These are phyloP conservation scores for Malthinus flaveolus DNA, from an alignment of 2,888 invertebrate genomes.

Conservation along the genomic window DNA sequence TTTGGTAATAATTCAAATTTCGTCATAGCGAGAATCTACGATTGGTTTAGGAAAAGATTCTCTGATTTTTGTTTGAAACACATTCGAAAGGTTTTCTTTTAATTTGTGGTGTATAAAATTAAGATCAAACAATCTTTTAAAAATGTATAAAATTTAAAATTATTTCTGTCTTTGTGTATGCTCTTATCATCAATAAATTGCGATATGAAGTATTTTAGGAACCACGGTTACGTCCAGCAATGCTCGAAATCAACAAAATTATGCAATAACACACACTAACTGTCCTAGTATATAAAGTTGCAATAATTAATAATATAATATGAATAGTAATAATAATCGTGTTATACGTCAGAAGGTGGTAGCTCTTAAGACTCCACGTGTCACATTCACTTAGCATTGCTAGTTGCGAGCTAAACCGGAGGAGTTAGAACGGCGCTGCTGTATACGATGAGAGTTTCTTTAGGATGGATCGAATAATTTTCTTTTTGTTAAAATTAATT, in stretches of 20 bases:
- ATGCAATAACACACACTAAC: slow-evolving; percentile 52
- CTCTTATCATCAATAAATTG: slow-evolving; percentile 39
- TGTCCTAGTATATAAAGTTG: slow-evolving; percentile 47
- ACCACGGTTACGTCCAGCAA: slow-evolving; percentile 52
- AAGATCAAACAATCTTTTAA: slow-evolving; percentile 37
- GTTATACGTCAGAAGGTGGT: slow-evolving; percentile 54
- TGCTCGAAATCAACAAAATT: slow-evolving; percentile 41
- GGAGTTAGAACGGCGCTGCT: slow-evolving; percentile 28
- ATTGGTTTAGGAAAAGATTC: slow-evolving; percentile 3
- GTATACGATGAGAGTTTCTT: slow-evolving; percentile 19
- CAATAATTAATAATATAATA: slow-evolving; percentile 51
- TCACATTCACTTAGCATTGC: slow-evolving; percentile 56
- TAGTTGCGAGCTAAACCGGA: slow-evolving; percentile 41
- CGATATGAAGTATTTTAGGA: slow-evolving; percentile 57
- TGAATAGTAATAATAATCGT: slow-evolving; percentile 60
- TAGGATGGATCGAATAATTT: slow-evolving; percentile 14
- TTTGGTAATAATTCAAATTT: not conserved
- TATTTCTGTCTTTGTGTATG: slow-evolving; percentile 12
- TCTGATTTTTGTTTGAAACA: slow-evolving; percentile 1
- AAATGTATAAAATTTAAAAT: slow-evolving; percentile 27
- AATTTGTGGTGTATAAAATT: slow-evolving; percentile 37
- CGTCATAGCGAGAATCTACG: slow-evolving; percentile 2
- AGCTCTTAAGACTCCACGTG: slow-evolving; percentile 48
- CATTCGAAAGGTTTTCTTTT: slow-evolving; percentile 13
- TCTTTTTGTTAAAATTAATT: not conserved